Base-by-base conservation (phyloP, 2,113 vertebrate species). In the Sorex fumeus region DNA sequence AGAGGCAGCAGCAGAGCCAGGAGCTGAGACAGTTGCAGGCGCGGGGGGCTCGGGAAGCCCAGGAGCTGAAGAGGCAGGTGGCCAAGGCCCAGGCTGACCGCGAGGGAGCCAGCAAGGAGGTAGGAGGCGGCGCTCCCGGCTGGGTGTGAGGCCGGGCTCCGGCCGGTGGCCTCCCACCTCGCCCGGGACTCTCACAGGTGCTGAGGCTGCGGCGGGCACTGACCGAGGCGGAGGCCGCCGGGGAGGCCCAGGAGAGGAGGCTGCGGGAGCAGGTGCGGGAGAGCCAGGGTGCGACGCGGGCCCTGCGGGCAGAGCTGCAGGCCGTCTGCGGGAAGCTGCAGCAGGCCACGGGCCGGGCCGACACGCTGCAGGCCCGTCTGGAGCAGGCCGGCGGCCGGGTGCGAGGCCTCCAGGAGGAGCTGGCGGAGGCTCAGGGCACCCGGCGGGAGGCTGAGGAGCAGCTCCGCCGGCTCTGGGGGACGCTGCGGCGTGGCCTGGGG, bases 21-120 rank as follows among this genome's bases (percentile, higher is more conserved):
- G 98, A 99, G 93, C 84, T 98, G 87, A 72, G 4, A 3, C 96
- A 97, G 69, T 96, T 99, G 91, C 98, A 98, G 95, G 97, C 93
- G 62, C 98, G 89, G 27, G 67, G 98, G 0, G 53, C 94, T 25
- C 96, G 97, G 91, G 98, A 98, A 18, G 96, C 98, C 40, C 97
- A 97, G 64, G 70, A 87, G 57, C 96, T 98, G 45, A 98, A 95
- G 96, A 97, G 98, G 92, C 97, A 87, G 91, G 90, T 97, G 5
- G 94, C 97, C 1, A 97, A 98, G 95, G 96, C 97, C 67, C 67
- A 69, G 67, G 67, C 30, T 32, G n/a, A 32, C 67, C 67, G 28
- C 3, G 67, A n/a, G 28, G 67, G 13, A 13, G 15, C 67, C 67
- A 4, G n/a, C 28, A n/a, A 19, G 67, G n/a, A 32, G 67, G 30